Percentiles rank a stretch among this genome's conserved stretches.
Evolutionary conservation across 2,888 invertebrate genomes (phyloP).

Genomic region (Liodrosophila aerea): DNA sequence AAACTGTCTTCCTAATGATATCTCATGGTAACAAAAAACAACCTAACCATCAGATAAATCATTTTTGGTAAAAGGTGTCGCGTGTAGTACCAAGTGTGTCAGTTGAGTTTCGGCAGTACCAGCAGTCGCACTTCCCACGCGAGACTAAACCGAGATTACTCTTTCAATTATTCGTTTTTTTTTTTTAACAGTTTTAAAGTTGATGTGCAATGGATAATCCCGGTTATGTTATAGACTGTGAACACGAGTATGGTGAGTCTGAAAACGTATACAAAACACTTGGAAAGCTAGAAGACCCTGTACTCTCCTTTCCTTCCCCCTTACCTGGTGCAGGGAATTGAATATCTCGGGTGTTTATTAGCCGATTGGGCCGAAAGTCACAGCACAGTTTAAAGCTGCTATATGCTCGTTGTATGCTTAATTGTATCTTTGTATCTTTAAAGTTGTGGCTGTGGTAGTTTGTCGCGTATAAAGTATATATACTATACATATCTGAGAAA

Average conservation of each 20-base stretch:
- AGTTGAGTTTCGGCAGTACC: constrained; percentile 37
- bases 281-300: no score
- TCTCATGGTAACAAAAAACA: constrained; percentile 13
- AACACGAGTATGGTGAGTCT: constrained; percentile 47
- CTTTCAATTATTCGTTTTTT: neutral
- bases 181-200: neutral
- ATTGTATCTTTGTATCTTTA: no score
- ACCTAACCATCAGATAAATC: constrained; percentile 10
- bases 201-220: constrained; percentile 70
- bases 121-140: constrained; percentile 14
- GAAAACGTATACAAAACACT: no score
- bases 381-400: no score
- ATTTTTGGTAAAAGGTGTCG: constrained; percentile 31
- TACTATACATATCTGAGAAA: no score
- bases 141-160: neutral
- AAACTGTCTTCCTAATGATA: constrained; percentile 33
- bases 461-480: no score
- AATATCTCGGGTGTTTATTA: no score
- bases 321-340: no score
- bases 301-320: no score
- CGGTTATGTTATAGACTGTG: constrained; percentile 67
- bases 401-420: no score
- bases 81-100: constrained; percentile 1
- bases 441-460: no score
- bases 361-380: no score